A percentile compares a stretch with the other conserved stretches of the same genome.
These are phyloP conservation scores for Idris sp. DNA, from an alignment of 1,140 invertebrate genomes.

Conservation along the genomic window DNA sequence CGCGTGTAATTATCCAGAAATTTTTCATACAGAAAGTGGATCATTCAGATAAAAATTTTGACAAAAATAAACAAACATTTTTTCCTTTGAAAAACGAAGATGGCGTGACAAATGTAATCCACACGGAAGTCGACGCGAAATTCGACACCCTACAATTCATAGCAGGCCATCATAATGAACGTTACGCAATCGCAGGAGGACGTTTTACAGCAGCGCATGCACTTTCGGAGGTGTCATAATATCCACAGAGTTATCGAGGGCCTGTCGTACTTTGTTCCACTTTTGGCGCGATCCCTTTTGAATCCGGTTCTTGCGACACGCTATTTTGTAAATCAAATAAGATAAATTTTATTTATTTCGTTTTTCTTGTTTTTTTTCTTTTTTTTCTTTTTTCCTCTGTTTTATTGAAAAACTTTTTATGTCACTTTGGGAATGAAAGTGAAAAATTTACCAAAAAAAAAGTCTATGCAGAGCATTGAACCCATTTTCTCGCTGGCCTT, in stretches of 20 bases:
- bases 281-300: slow-evolving; percentile 16
- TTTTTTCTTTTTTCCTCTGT: no score
- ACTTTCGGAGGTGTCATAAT: slow-evolving; percentile 37
- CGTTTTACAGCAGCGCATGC: slow-evolving; percentile 17
- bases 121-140: slow-evolving; percentile 38
- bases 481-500: no score
- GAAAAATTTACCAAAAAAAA: no score
- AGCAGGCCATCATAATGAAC: slow-evolving; percentile 37
- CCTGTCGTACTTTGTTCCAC: slow-evolving; percentile 19
- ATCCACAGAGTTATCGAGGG: slow-evolving; percentile 13
- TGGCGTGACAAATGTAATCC: slow-evolving; percentile 19
- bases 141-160: slow-evolving; percentile 22
- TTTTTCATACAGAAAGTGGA: no score
- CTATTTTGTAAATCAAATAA: slow-evolving; percentile 4
- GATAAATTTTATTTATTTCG: slow-evolving; percentile 1
- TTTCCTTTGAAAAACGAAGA: no score
- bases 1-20: no score
- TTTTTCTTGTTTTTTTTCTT: slow-evolving; percentile 11
- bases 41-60: no score
- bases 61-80: no score
- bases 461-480: no score
- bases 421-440: no score
- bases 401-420: no score
- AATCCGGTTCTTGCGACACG: slow-evolving; percentile 28
- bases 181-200: slow-evolving; percentile 34